These are phyloP conservation scores for Macrocentrus cingulum DNA, from an alignment of 1,140 invertebrate species.

Conservation along the genomic window DNA sequence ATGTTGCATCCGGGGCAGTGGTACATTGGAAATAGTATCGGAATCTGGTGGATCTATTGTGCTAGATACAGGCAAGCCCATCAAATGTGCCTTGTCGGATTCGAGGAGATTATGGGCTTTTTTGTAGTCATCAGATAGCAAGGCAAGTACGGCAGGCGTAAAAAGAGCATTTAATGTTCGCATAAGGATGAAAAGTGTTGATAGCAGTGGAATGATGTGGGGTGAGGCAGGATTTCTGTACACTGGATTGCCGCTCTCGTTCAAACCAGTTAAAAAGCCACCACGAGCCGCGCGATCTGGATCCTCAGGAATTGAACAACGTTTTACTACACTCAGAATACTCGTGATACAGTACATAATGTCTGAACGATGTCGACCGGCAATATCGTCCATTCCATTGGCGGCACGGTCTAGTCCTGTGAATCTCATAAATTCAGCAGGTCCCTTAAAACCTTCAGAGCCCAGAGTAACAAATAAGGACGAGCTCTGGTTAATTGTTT, in stretches of 20 bases:
- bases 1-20: constrained; percentile 78
- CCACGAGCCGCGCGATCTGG: constrained; percentile 76
- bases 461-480: constrained; percentile 66
- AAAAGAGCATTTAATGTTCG: constrained; percentile 81
- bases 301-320: constrained; percentile 81
- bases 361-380: constrained; percentile 64
- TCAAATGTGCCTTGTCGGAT: constrained; percentile 68
- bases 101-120: constrained; percentile 72
- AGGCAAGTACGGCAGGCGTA: constrained; percentile 65
- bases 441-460: constrained; percentile 63
- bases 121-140: constrained; percentile 63
- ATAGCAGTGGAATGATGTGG: constrained; percentile 77
- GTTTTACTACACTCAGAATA: constrained; percentile 80
- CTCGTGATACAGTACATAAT: constrained; percentile 72
- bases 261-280: constrained; percentile 77
- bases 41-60: constrained; percentile 55
- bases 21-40: constrained; percentile 57
- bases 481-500: constrained; percentile 69
- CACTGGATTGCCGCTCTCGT: constrained; percentile 73
- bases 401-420: constrained; percentile 74
- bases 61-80: constrained; percentile 61
- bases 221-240: constrained; percentile 83
- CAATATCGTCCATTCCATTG: constrained; percentile 64
- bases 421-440: constrained; percentile 72
- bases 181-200: constrained; percentile 73